phyloP scores from a whole-genome alignment of 2,113 vertebrate genomes.

The Leptocoma aspasia region DNA sequence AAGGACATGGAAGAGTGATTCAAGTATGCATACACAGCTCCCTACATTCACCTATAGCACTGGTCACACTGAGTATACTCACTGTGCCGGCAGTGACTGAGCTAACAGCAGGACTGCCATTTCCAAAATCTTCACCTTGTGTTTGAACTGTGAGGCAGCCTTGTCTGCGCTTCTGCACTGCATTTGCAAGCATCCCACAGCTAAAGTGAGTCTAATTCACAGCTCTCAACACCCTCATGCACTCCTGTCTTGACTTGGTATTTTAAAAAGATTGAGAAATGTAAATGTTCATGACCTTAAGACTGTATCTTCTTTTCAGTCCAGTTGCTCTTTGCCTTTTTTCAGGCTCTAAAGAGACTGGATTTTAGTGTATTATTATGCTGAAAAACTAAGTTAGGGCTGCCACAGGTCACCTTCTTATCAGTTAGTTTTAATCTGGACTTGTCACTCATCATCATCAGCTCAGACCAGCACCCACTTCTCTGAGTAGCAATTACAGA shows the following conservation, averaged over 20 bases:
- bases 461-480: not conserved
- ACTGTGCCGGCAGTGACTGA: accelerated
- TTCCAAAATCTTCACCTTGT: not conserved
- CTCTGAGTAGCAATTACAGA: not conserved
- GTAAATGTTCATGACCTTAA: not conserved
- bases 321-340: not conserved
- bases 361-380: not conserved
- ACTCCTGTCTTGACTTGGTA: not conserved
- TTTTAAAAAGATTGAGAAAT: not conserved
- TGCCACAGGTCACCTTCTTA: not conserved
- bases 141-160: not conserved
- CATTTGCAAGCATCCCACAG: not conserved
- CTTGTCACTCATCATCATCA: not conserved
- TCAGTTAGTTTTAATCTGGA: not conserved
- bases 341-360: not conserved
- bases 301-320: not conserved
- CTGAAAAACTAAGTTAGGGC: not conserved
- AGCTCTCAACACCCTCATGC: not conserved
- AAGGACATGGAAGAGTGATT: not conserved
- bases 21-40: not conserved
- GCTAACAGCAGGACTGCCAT: not conserved
- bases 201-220: not conserved
- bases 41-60: not conserved
- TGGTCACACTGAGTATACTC: not conserved
- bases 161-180: not conserved